phyloP scores from a whole-genome alignment of 2,797 vertebrate species.

The Sebastes goodei region DNA sequence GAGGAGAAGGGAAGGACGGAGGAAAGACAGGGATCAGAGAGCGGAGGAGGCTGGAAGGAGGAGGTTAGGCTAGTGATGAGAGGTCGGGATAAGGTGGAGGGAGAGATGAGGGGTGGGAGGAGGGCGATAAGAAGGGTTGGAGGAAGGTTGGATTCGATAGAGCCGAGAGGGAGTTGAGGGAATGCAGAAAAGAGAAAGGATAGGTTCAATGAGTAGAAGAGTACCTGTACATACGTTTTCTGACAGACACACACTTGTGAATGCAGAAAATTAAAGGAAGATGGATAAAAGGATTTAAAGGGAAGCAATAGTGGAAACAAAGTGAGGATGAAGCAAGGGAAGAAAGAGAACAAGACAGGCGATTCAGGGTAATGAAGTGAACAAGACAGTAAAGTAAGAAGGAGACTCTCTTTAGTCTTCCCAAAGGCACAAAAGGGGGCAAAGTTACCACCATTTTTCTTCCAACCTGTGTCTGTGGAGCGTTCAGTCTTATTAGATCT shows the following conservation, averaged over 20 bases:
- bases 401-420: slow-evolving; percentile 4
- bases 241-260: not conserved
- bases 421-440: not conserved
- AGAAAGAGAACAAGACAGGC: not conserved
- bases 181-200: slow-evolving; percentile 6
- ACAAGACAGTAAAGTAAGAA: not conserved
- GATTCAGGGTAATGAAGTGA: slow-evolving; percentile 33
- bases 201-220: not conserved
- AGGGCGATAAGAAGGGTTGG: slow-evolving; percentile 27
- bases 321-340: not conserved
- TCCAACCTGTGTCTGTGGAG: not conserved
- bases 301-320: not conserved
- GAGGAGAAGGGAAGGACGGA: slow-evolving; percentile 36
- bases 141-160: slow-evolving; percentile 41
- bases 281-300: not conserved
- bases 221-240: not conserved
- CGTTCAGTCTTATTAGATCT: not conserved
- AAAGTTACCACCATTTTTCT: slow-evolving; percentile 19
- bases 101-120: slow-evolving; percentile 43
- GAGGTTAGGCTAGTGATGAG: slow-evolving; percentile 51
- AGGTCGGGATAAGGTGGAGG: slow-evolving; percentile 36
- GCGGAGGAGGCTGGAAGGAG: slow-evolving; percentile 36
- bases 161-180: not conserved
- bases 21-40: slow-evolving; percentile 24
- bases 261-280: slow-evolving; percentile 12